A percentile compares a stretch with the other conserved stretches of the same genome.
These are phyloP conservation scores for Sarcophaga caerulescens DNA, from an alignment of 2,888 invertebrate species.

Conservation along the genomic window DNA sequence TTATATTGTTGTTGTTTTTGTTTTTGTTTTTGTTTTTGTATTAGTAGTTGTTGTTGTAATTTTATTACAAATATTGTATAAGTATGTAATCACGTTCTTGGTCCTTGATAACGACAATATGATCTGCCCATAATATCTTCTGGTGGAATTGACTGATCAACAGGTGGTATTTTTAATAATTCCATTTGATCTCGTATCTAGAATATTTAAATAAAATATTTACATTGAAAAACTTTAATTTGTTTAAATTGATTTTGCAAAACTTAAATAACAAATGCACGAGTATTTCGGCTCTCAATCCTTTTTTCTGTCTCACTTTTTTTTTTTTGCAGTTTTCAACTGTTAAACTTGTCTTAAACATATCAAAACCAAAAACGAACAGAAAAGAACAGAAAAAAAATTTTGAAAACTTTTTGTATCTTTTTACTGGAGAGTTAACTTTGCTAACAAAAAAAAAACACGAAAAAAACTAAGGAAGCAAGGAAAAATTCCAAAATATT, in stretches of 20 bases:
- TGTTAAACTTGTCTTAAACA: constrained; percentile 39
- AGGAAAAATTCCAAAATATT: neutral
- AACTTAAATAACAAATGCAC: constrained; percentile 6
- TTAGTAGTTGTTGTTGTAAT: neutral
- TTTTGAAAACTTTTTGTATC: constrained; percentile 44
- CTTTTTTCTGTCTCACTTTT: neutral
- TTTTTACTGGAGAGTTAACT: constrained; percentile 31
- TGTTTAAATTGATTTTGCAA: neutral
- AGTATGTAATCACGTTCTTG: constrained; percentile 80
- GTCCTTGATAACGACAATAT: constrained; percentile 83
- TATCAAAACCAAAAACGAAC: neutral
- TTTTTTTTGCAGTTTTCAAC: neutral
- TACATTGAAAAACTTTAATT: constrained; percentile 14
- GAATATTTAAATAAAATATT: constrained; percentile 45
- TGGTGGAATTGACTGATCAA: constrained; percentile 84
- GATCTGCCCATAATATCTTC: constrained; percentile 84
- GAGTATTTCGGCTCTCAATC: neutral
- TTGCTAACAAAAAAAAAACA: constrained; percentile 20
- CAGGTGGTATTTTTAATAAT: constrained; percentile 82
- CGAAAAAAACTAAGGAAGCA: no score
- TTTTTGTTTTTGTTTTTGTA: neutral
- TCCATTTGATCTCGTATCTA: constrained; percentile 84
- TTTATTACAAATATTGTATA: constrained; percentile 11
- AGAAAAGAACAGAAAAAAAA: neutral
- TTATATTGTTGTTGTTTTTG: neutral